These are phyloP conservation scores for Vulpes lagopus DNA, from an alignment of 2,113 vertebrate species.

Conservation along the genomic window DNA sequence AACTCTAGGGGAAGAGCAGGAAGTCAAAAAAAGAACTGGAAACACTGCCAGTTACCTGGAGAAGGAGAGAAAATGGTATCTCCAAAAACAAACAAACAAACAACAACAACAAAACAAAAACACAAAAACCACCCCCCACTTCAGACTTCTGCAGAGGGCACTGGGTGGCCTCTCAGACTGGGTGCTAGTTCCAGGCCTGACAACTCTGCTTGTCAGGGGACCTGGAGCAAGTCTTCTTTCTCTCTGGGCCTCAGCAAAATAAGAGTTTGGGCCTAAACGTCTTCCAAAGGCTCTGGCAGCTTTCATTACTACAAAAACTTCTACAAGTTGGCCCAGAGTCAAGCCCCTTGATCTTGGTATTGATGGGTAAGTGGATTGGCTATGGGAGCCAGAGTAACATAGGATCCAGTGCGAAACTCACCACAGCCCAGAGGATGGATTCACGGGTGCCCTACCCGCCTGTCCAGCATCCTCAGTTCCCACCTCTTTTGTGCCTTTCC, in stretches of 20 bases:
- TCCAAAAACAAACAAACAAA: neutral
- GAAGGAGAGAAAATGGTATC: neutral
- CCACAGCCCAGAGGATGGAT: neutral
- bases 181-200: neutral
- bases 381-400: neutral
- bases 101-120: neutral
- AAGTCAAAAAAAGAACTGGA: neutral
- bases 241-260: neutral
- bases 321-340: neutral
- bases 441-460: neutral
- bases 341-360: neutral
- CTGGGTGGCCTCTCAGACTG: neutral
- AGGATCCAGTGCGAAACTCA: neutral
- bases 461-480: neutral
- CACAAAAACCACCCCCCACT: neutral
- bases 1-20: neutral
- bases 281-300: neutral
- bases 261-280: neutral
- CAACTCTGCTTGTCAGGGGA: neutral
- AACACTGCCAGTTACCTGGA: neutral
- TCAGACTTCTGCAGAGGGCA: neutral
- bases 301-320: slow-evolving; percentile 47
- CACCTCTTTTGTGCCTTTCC: neutral
- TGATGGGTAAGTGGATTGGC: neutral
- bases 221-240: neutral